phyloP scores from a whole-genome alignment of 2,888 invertebrate species.

The Limenitis camilla region DNA sequence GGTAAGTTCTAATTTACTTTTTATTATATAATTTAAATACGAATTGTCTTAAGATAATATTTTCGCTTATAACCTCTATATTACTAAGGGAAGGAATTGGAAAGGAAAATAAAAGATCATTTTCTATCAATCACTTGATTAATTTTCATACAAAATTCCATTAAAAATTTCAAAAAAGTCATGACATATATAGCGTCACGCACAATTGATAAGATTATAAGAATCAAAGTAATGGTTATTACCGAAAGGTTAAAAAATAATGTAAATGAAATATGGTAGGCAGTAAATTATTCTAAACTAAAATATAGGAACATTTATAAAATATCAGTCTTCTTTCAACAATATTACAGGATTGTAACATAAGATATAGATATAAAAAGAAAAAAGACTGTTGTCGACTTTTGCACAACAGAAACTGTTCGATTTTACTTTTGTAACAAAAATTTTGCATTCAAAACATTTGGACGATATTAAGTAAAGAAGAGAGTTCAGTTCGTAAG shows the following conservation, averaged over 20 bases:
- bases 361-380: slow-evolving; percentile 46
- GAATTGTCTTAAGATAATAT: too few species aligned
- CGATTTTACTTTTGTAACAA: slow-evolving; percentile 10
- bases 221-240: slow-evolving; percentile 62
- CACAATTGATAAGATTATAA: slow-evolving; percentile 69
- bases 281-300: slow-evolving; percentile 72
- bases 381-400: slow-evolving; percentile 63
- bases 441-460: slow-evolving; percentile 19
- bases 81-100: slow-evolving; percentile 6
- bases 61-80: too few species aligned
- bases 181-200: slow-evolving; percentile 73
- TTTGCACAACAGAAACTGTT: slow-evolving; percentile 31
- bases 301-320: slow-evolving; percentile 73
- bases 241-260: slow-evolving; percentile 62
- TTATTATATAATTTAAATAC: too few species aligned
- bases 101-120: slow-evolving; percentile 45
- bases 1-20: too few species aligned
- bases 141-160: slow-evolving; percentile 73
- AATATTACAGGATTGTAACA: slow-evolving; percentile 65
- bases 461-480: slow-evolving; percentile 30
- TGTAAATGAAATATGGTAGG: slow-evolving; percentile 64
- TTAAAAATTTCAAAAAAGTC: slow-evolving; percentile 72
- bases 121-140: slow-evolving; percentile 71
- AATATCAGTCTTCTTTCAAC: slow-evolving; percentile 69
- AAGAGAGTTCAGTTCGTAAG: slow-evolving; percentile 24